phyloP scores from a whole-genome alignment of 2,797 vertebrate species.

The Melanotaenia trifasciata region DNA sequence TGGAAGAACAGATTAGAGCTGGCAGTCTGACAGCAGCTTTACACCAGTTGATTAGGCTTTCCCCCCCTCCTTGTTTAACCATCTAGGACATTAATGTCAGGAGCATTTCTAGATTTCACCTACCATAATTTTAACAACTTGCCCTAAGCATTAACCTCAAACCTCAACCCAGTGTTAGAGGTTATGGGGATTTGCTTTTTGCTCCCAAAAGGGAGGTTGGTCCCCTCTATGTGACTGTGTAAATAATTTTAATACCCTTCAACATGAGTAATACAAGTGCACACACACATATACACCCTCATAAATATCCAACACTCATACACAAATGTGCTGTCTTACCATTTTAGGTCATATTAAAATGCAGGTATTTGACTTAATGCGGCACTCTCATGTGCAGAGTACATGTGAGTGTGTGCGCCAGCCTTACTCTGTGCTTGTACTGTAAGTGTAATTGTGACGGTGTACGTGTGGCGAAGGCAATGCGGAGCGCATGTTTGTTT shows the following conservation, averaged over 20 bases:
- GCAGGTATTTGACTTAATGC: slow-evolving; percentile 39
- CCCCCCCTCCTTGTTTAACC: not conserved
- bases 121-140: not conserved
- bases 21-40: not conserved
- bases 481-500: slow-evolving; percentile 54
- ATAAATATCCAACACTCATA: slow-evolving; percentile 9
- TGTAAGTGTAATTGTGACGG: slow-evolving; percentile 4
- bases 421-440: not conserved
- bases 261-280: not conserved
- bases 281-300: not conserved
- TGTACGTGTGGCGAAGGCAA: slow-evolving; percentile 21
- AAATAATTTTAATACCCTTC: slow-evolving; percentile 3
- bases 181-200: slow-evolving; percentile 1
- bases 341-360: slow-evolving; percentile 39
- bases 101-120: not conserved
- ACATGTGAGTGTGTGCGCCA: slow-evolving; percentile 13
- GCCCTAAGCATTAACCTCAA: not conserved
- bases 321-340: slow-evolving; percentile 37
- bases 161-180: not conserved
- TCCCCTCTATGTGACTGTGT: not conserved
- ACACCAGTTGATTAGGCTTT: not conserved
- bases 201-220: slow-evolving; percentile 8
- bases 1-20: not conserved
- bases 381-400: not conserved
- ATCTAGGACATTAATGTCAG: slow-evolving; percentile 1